Evolutionary conservation across 1,140 invertebrate species (phyloP), one percentile per base, ranked within the genome.

Genomic region (Nymphalis io): DNA sequence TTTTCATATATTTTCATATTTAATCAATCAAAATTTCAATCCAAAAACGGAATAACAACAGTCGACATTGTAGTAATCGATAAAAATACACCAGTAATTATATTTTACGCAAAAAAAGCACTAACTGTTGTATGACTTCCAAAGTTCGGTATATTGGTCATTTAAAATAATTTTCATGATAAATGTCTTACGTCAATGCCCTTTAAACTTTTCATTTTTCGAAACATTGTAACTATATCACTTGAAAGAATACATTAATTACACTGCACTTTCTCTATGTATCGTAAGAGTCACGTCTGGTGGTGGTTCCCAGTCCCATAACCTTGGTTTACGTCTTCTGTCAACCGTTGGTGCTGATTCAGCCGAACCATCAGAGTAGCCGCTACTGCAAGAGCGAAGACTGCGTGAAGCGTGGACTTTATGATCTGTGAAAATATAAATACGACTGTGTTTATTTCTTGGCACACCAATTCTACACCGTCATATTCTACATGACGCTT

Each of bases 251-350:
- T 42, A 51, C 4, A 53, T 60, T 62, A 15, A 70, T 84, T 71
- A 88, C 27, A 90, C 85, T 51, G 87, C 85, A 58, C 87, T 89
- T 40, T 90, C 87, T 48, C 88, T 79, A 10, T 86, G 84, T 3
- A 87, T 44, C 0, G 85, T 89, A 12, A 89, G 76, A 0, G 88
- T 90, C 60, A 90, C 88, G 64, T 90, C 88, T 13, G 88, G 88
- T 0, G 85, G 88, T 8, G 84, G 74, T 13, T 87, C 86, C 82
- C 81, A 87, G 51, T 79, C 77, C 82, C 83, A 84, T 15, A 80
- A 33, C 0, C 77, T 77, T 0, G 83, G 78, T 42, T 87, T 84
- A n/a, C 78, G 69, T 6, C 78, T 72, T 16, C 82, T 68, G 60
- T 84, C 84, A 1, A 83, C 60, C 3, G 82, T 64, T 1, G 83